Evolutionary conservation across 2,113 vertebrate species (phyloP), one percentile per base, ranked within the genome.

Genomic region (Campylorhamphus procurvoides): DNA sequence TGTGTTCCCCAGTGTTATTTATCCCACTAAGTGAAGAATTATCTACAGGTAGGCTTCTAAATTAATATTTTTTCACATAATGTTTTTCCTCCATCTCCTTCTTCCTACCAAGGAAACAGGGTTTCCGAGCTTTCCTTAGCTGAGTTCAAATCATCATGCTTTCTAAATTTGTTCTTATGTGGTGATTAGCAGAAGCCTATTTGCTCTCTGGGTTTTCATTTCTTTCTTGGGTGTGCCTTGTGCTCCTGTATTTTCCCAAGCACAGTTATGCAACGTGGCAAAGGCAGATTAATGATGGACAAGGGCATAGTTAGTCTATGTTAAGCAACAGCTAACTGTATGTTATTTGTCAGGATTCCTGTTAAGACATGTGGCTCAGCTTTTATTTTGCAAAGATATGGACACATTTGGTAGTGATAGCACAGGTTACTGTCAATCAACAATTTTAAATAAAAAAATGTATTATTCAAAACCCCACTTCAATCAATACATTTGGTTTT

Each of bases 271-370:
- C 68, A 96, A 93, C 1, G 4, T 31, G 91, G 39, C 85, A 84
- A 69, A 95, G 72, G 52, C 92, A 91, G 78, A 91, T 75, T 85
- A 85, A 66, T 92, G 93, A 95, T 89, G 91, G 93, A 94, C 90
- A 82, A 92, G 87, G 91, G 73, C 93, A 95, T 49, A 67, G 59
- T 90, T 89, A 18, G 40, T 72, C 72, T 31, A 14, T 85, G 78
- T 93, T 96, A 94, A 87, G 94, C 94, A 95, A 96, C 60, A 95
- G 67, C 74, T 87, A 91, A 84, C 84, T 90, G 84, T 63, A 78
- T 79, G 94, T 33, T 90, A 94, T 84, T 95, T 94, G 85, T 95
- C 94, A 96, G 84, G 79, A 77, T 82, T 88, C 92, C 42, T 96
- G 94, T 91, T 96, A 80, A 95, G 89, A 89, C 94, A 93, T 14